Percentiles rank a stretch among this genome's conserved stretches.
Conservation (phyloP, 2,888 invertebrate species). For the Temnothorax rugatulus region DNA sequence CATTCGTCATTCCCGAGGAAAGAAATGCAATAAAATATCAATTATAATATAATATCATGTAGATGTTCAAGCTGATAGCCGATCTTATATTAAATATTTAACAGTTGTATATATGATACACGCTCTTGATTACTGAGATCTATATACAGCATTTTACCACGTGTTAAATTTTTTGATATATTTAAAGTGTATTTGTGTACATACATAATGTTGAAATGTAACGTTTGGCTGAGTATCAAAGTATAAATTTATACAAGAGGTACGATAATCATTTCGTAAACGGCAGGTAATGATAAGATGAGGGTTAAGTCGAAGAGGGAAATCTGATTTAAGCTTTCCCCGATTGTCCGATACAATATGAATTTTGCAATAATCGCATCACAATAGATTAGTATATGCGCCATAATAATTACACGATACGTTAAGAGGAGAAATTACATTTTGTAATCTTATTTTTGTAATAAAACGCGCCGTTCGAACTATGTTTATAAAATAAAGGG, state of each 20-base stretch:
- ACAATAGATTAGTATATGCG: conserved; percentile 68
- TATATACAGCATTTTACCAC: conserved; percentile 29
- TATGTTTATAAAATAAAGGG: conserved; percentile 79
- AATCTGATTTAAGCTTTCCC: conserved; percentile 18
- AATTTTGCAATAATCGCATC: conserved; percentile 66
- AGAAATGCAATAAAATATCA: conserved; percentile 31
- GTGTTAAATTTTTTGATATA: conserved; percentile 41
- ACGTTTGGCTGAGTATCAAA: conserved; percentile 35
- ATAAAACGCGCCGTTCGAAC: conserved; percentile 75
- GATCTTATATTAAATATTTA: conserved; percentile 30
- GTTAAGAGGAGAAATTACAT: conserved; percentile 73
- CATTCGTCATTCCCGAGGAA: background rate
- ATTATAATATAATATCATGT: conserved; percentile 29
- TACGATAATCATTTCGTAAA: conserved; percentile 47
- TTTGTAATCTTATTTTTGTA: conserved; percentile 82
- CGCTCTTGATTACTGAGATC: background rate
- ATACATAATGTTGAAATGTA: conserved; percentile 31
- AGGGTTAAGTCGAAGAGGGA: conserved; percentile 19
- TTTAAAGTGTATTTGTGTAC: conserved; percentile 30
- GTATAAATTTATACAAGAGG: conserved; percentile 39
- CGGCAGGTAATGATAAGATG: conserved; percentile 28
- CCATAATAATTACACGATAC: conserved; percentile 67
- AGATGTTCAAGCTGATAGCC: conserved; percentile 1
- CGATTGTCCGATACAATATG: conserved; percentile 50
- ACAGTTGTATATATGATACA: conserved; percentile 12